These are phyloP conservation scores for Brachyistius frenatus DNA, from an alignment of 2,113 vertebrate genomes.

Conservation along the genomic window DNA sequence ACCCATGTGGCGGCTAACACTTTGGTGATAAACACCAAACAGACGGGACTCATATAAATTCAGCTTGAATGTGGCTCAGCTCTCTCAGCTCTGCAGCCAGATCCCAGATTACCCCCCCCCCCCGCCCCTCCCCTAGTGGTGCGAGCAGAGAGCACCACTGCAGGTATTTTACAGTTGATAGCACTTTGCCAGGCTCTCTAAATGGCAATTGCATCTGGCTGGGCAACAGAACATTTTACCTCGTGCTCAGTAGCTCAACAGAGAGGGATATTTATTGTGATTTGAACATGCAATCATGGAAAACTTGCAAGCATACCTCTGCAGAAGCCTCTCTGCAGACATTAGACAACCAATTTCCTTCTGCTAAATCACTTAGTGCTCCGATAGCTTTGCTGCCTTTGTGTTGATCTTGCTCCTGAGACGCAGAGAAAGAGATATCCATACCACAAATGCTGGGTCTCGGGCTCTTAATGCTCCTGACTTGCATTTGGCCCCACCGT, in stretches of 20 bases:
- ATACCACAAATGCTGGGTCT: slow-evolving; percentile 66
- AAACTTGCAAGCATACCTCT: slow-evolving; percentile 77
- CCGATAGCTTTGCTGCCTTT: slow-evolving; percentile 56
- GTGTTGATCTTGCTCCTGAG: slow-evolving; percentile 70
- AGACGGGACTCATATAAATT: slow-evolving; percentile 8
- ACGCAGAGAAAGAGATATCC: slow-evolving; percentile 64
- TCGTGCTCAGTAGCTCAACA: slow-evolving; percentile 48
- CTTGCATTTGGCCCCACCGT: slow-evolving; percentile 52
- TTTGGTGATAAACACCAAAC: not conserved
- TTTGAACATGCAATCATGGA: slow-evolving; percentile 80
- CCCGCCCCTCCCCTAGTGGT: slow-evolving; percentile 18
- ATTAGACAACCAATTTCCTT: slow-evolving; percentile 75
- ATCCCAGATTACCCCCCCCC: not conserved
- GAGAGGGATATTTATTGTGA: slow-evolving; percentile 74
- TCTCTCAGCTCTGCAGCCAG: slow-evolving; percentile 14
- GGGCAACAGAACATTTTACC: slow-evolving; percentile 63
- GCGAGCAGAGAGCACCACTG: slow-evolving; percentile 13
- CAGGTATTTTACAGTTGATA: slow-evolving; percentile 46
- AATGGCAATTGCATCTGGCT: slow-evolving; percentile 66
- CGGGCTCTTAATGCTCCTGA: slow-evolving; percentile 60
- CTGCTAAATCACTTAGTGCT: slow-evolving; percentile 80
- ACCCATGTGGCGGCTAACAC: slow-evolving; percentile 41
- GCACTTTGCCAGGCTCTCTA: slow-evolving; percentile 42
- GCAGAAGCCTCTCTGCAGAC: slow-evolving; percentile 74
- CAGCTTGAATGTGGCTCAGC: slow-evolving; percentile 21